These are phyloP conservation scores for Entomobrya proxima DNA, from an alignment of 2,888 invertebrate species.

Conservation along the genomic window DNA sequence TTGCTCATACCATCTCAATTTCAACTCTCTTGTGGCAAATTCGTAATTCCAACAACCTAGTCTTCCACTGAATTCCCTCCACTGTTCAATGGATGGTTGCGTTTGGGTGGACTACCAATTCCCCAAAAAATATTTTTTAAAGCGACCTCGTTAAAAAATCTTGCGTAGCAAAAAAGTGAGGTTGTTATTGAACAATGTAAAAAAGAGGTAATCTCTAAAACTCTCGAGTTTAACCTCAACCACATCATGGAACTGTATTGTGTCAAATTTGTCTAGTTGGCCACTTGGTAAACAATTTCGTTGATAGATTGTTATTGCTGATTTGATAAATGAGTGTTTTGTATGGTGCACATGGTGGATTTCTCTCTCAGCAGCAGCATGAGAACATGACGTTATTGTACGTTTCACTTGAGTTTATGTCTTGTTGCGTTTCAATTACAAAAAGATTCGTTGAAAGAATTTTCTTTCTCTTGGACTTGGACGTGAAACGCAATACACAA, in stretches of 20 bases:
- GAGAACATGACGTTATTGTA: too few relatives aligned
- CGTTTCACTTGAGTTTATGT: not conserved
- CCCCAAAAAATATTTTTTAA: not conserved
- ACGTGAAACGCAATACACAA: too few relatives aligned
- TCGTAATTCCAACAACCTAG: not conserved
- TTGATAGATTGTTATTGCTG: conserved; percentile 24
- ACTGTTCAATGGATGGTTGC: not conserved
- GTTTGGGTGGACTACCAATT: not conserved
- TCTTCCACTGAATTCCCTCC: not conserved
- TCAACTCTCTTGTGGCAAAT: not conserved
- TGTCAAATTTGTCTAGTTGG: conserved; percentile 30
- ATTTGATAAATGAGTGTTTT: conserved; percentile 42
- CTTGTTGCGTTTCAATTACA: not conserved
- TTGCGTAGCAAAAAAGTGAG: not conserved
- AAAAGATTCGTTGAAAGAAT: too few relatives aligned
- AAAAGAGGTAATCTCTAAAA: not conserved
- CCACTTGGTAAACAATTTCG: conserved; percentile 36
- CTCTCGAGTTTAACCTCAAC: not conserved
- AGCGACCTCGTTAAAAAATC: not conserved
- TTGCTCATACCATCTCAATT: not conserved
- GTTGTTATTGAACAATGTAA: not conserved
- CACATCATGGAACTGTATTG: not conserved
- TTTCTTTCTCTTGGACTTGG: too few relatives aligned
- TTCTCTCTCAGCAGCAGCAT: too few relatives aligned
- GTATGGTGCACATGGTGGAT: not conserved